These are phyloP conservation scores for Cheilosia pagana DNA, from an alignment of 2,888 invertebrate genomes.

Conservation along the genomic window DNA sequence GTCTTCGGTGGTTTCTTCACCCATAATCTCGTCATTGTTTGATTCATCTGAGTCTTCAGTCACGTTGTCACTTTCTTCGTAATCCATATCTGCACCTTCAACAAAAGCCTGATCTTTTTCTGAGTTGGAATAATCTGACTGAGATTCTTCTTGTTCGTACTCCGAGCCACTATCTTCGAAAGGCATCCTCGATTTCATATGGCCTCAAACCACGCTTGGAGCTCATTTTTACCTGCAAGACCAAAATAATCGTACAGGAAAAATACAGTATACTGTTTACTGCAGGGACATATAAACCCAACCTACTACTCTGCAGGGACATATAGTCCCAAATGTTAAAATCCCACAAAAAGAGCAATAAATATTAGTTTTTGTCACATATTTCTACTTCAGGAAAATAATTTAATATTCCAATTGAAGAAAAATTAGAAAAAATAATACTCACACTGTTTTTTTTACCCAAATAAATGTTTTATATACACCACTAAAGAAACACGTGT, in stretches of 20 bases:
- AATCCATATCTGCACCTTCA: constrained; percentile 10
- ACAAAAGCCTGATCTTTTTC: background rate
- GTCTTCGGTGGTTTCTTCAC: background rate
- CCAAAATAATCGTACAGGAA: constrained; percentile 10
- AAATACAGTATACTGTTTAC: constrained; percentile 19
- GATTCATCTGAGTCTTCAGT: background rate
- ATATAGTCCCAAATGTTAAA: constrained; percentile 18
- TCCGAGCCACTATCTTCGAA: constrained; percentile 7
- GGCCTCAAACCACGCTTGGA: too few relatives aligned
- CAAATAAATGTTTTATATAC: too few relatives aligned
- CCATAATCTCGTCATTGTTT: background rate
- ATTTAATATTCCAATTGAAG: background rate
- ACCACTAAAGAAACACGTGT: too few relatives aligned
- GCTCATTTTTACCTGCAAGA: constrained; percentile 2
- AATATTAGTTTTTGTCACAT: background rate
- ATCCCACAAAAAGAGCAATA: constrained; percentile 4
- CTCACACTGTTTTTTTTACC: background rate
- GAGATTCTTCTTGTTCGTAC: constrained; percentile 18
- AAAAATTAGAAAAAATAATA: background rate
- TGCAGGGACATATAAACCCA: constrained; percentile 8
- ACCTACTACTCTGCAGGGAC: constrained; percentile 12
- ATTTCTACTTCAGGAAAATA: background rate
- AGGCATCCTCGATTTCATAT: constrained; percentile 2
- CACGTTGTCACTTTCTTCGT: constrained; percentile 4
- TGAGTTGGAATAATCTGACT: constrained; percentile 3